These are phyloP conservation scores for Timandra comae DNA, from an alignment of 2,888 invertebrate genomes.

Conservation along the genomic window DNA sequence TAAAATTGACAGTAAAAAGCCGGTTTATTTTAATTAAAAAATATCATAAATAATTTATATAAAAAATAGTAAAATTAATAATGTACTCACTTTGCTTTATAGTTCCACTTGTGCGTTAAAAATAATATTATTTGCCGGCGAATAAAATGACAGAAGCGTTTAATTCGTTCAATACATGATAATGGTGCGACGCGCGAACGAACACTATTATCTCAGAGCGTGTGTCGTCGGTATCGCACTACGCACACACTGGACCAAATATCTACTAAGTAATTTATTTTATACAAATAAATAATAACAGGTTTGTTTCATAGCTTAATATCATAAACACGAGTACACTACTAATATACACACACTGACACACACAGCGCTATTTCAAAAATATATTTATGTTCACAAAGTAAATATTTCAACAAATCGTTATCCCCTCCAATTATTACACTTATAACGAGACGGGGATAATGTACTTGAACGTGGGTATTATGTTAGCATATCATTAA, in stretches of 20 bases:
- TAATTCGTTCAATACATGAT: slow-evolving; percentile 33
- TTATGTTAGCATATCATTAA: slow-evolving; percentile 1
- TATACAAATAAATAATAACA: slow-evolving; percentile 4
- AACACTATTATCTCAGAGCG: slow-evolving; percentile 48
- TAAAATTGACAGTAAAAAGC: too few species aligned
- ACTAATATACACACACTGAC: too few species aligned
- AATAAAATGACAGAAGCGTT: slow-evolving; percentile 10
- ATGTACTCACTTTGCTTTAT: too few species aligned
- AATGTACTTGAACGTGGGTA: neutral
- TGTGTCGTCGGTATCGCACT: slow-evolving; percentile 25
- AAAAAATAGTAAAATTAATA: too few species aligned
- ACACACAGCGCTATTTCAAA: slow-evolving; percentile 3
- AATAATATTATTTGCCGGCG: slow-evolving; percentile 4
- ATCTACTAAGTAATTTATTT: slow-evolving; percentile 4
- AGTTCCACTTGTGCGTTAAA: too few species aligned
- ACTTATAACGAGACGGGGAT: too few species aligned
- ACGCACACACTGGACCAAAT: slow-evolving; percentile 17
- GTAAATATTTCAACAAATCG: too few species aligned
- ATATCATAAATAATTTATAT: too few species aligned
- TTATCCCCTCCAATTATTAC: too few species aligned
- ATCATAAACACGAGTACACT: too few species aligned
- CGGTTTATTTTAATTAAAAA: too few species aligned
- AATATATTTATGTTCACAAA: slow-evolving; percentile 1
- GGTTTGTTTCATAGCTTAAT: too few species aligned
- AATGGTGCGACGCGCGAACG: slow-evolving; percentile 40